Base-by-base conservation (phyloP, 2,888 invertebrate genomes). In the Odontomyia ornata region DNA sequence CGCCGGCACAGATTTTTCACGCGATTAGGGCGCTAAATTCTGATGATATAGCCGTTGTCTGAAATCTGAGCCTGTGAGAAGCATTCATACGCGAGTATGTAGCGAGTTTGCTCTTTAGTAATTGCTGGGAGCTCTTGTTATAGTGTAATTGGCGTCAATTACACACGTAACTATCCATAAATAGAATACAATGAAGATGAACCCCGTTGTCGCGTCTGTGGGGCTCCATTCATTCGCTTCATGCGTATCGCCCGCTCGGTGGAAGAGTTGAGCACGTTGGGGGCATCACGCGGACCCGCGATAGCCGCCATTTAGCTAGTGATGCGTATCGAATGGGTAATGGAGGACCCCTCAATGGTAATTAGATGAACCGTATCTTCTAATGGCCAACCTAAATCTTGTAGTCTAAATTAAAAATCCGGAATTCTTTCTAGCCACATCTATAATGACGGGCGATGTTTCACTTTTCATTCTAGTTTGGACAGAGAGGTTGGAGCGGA, bases 91-190 rank as follows among this genome's bases (percentile, higher is more conserved):
- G n/a, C n/a, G n/a, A n/a, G n/a, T n/a, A n/a, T n/a, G 21, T 13
- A 9, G 60, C 23, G 23, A 25, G 5, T 18, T 60, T 60, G 60
- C 15, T 25, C 11, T 60, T 11, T 52, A 60, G 27, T 23, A 21
- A 11, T 11, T 4, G 2, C 15, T 28, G 4, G 15, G 11, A 62
- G 62, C 15, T 15, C n/a, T 15, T 25, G 67, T 15, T 23, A 36
- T 67, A 18, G 15, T 25, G 46, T 73, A 73, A 73, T 57, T 73
- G 60, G 73, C 60, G 25, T 73, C 73, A 73, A 73, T 73, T 73
- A 73, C 27, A 57, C 57, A 52, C 60, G 73, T 73, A 73, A 73
- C 60, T 2, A 60, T 36, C 56, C 73, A 18, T 57, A 73, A 73
- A 73, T 73, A 73, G 73, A 57, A 28, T 43, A 36, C 69, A 47